These are phyloP conservation scores for Tetramorium alpestre DNA, from an alignment of 1,140 invertebrate species.

Conservation along the genomic window DNA sequence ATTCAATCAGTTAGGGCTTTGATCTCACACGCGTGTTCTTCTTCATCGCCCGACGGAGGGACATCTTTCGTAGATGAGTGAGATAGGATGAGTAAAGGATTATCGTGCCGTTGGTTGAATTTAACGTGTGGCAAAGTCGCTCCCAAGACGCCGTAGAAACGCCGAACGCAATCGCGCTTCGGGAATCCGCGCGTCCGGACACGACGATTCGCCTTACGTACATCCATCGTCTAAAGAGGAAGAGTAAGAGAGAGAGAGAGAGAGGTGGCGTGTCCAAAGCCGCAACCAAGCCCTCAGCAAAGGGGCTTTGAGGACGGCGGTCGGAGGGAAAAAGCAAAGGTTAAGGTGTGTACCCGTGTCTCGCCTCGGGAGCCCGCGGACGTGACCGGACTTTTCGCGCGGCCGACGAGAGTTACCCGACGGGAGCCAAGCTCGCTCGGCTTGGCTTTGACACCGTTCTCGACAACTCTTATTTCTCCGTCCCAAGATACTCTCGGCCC, in stretches of 20 bases:
- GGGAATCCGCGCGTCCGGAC: not conserved
- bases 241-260: not conserved
- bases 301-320: conserved; percentile 49
- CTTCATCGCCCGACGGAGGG: not conserved
- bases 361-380: conserved; percentile 74
- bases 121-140: conserved; percentile 66
- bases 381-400: conserved; percentile 82
- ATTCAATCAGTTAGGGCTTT: conserved; percentile 40
- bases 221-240: not conserved
- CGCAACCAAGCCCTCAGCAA: conserved; percentile 34
- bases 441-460: conserved; percentile 75
- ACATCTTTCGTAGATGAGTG: not conserved
- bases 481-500: conserved; percentile 11
- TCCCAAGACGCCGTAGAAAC: conserved; percentile 14
- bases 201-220: conserved; percentile 20
- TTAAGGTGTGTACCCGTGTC: conserved; percentile 80
- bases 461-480: conserved; percentile 46
- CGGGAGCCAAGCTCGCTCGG: conserved; percentile 69
- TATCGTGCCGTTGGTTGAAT: conserved; percentile 49
- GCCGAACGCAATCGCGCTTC: conserved; percentile 28
- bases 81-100: not conserved
- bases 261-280: conserved; percentile 9
- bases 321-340: conserved; percentile 76
- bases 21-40: conserved; percentile 17
- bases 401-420: conserved; percentile 77